Base-by-base conservation (phyloP, 2,888 invertebrate species). In the Dorcus parallelipipedus region DNA sequence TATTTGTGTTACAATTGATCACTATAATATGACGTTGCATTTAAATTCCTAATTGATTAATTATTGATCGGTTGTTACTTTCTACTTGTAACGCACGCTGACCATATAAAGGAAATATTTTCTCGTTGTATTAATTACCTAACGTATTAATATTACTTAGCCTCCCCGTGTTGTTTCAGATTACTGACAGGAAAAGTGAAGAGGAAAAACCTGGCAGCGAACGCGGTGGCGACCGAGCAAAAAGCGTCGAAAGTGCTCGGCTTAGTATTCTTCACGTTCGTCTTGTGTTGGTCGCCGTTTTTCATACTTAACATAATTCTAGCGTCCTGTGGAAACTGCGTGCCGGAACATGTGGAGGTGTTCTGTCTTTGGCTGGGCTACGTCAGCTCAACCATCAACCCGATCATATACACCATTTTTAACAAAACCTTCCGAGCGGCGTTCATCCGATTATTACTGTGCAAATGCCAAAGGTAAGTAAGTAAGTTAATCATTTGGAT, bases 241-340 rank as follows among this genome's bases (percentile, higher is more conserved):
- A 97, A 96, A 74, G 97, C 97, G 1, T 94, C 95, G 55, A 95
- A 96, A 80, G 94, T 93, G 1, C 82, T 96, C 5, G 95, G 95
- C 0, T 79, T 95, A 43, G 95, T 95, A 0, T 96, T 96, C 81
- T 93, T 93, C 79, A 92, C 93, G 0, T 95, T 95, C 77, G 94
- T 95, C 52, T 80, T 95, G 8, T 95, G 95, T 75, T 95, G 95
- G 95, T 88, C 93, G 17, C 95, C 95, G 2, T 96, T 95, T 78
- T 95, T 95, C 79, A 82, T 92, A 52, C 82, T 93, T 58, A 95
- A 95, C 77, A 91, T 95, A 65, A 80, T 93, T 54, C 90, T 92
- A 71, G 95, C 93, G 17, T 87, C 91, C 26, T 95, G 93, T 71
- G 89, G 91, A 0, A 81, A 85, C 54, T 93, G 93, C 74, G 90